Percentiles rank a stretch among this genome's conserved stretches.
These are phyloP conservation scores for Lepus oiostolus DNA, from an alignment of 2,797 vertebrate genomes.

Conservation along the genomic window DNA sequence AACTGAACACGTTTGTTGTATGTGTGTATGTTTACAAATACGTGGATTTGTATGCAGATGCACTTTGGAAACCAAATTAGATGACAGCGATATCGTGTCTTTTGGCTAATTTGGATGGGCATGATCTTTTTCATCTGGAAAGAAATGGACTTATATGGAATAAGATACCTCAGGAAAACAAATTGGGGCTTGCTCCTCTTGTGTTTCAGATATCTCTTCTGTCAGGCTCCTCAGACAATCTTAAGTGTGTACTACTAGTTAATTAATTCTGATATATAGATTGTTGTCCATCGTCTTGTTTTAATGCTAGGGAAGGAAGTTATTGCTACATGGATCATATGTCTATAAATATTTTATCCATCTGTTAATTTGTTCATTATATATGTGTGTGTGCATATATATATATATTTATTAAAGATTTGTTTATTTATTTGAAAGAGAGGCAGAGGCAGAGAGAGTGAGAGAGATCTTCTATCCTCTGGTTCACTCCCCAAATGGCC, in stretches of 20 bases:
- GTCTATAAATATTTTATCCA: background rate
- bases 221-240: background rate
- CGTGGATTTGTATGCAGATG: background rate
- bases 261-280: background rate
- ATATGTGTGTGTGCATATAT: too few relatives aligned
- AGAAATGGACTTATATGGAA: background rate
- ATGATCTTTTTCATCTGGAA: background rate
- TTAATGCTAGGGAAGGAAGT: background rate
- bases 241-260: background rate
- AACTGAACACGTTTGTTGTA: background rate
- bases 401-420: too few relatives aligned
- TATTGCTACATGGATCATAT: background rate
- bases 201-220: constrained; percentile 9
- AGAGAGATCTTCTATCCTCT: too few relatives aligned
- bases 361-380: constrained; percentile 26
- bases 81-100: background rate
- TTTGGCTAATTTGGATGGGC: constrained; percentile 23
- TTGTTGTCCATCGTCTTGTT: background rate
- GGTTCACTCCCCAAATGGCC: too few relatives aligned
- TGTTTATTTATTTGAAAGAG: too few relatives aligned
- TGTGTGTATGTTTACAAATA: background rate
- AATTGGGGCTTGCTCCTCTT: background rate
- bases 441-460: too few relatives aligned
- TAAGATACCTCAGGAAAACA: constrained; percentile 6
- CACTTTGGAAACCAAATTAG: background rate